These are phyloP conservation scores for Bactericera cockerelli DNA, from an alignment of 1,140 invertebrate species.

Conservation along the genomic window DNA sequence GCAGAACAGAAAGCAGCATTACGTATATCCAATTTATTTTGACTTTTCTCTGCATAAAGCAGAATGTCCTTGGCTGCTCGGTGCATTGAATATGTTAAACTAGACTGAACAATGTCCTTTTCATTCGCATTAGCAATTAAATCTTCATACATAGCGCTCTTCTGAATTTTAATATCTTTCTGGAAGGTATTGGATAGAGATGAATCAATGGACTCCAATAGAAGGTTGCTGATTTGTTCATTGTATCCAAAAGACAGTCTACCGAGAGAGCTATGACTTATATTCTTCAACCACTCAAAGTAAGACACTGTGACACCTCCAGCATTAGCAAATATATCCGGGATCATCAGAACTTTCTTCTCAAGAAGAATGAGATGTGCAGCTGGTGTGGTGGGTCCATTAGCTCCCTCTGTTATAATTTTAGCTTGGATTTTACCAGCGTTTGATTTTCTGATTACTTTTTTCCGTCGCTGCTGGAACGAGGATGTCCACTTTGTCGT, in stretches of 20 bases:
- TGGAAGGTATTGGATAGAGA: constrained; percentile 2
- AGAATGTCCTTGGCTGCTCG: constrained; percentile 46
- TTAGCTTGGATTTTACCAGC: constrained; percentile 60
- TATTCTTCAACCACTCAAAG: constrained; percentile 84
- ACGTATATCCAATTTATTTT: constrained; percentile 61
- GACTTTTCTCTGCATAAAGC: constrained; percentile 47
- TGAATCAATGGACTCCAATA: constrained; percentile 35
- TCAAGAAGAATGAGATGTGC: constrained; percentile 62
- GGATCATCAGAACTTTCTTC: constrained; percentile 62
- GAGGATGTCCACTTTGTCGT: constrained; percentile 69
- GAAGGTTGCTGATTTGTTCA: constrained; percentile 55
- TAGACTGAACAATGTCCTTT: constrained; percentile 59
- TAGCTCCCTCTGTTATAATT: constrained; percentile 57
- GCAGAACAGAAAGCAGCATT: constrained; percentile 69
- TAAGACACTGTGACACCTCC: constrained; percentile 74
- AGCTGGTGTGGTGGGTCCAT: constrained; percentile 71
- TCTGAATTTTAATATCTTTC: constrained; percentile 36
- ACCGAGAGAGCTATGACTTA: constrained; percentile 79
- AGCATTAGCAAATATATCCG: constrained; percentile 36
- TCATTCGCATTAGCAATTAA: constrained; percentile 50
- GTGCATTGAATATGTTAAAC: constrained; percentile 54
- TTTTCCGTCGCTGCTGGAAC: constrained; percentile 73
- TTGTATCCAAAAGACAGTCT: constrained; percentile 75
- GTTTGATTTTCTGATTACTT: constrained; percentile 57
- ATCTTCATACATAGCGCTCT: constrained; percentile 40